A percentile compares a stretch with the other conserved stretches of the same genome.
Evolutionary conservation across 2,888 invertebrate species (phyloP).

Genomic region (Argyresthia albistria): DNA sequence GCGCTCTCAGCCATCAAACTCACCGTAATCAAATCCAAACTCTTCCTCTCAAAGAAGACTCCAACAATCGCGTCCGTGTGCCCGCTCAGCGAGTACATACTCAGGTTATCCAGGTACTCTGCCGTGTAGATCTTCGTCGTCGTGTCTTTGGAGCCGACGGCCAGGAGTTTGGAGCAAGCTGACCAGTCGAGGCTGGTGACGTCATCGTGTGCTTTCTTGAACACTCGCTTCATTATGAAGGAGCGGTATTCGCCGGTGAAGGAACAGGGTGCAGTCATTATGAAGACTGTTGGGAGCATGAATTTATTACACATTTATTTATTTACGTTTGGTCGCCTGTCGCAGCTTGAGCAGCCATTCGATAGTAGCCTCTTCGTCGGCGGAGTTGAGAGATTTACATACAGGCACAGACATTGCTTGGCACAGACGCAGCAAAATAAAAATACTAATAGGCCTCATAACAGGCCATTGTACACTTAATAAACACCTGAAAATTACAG

Average conservation of each 20-base stretch:
- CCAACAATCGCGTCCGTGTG: conserved; percentile 89
- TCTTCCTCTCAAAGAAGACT: conserved; percentile 90
- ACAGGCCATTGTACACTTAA: too few species aligned
- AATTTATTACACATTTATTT: background rate
- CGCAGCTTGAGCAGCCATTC: too few species aligned
- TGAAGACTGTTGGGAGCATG: conserved; percentile 69
- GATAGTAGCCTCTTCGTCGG: too few species aligned
- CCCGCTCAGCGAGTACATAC: conserved; percentile 82
- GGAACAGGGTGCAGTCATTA: conserved; percentile 89
- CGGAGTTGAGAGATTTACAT: too few species aligned
- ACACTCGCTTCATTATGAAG: conserved; percentile 87
- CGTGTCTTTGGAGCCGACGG: conserved; percentile 93
- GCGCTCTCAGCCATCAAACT: too few species aligned
- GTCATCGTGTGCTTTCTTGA: conserved; percentile 86
- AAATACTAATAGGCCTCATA: too few species aligned
- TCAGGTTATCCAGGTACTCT: conserved; percentile 82
- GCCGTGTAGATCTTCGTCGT: conserved; percentile 87
- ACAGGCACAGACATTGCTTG: too few species aligned
- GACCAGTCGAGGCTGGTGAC: conserved; percentile 95
- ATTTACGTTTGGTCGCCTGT: too few species aligned
- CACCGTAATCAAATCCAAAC: conserved; percentile 87
- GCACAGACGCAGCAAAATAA: too few species aligned
- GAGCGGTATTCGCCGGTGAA: conserved; percentile 89
- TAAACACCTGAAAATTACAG: too few species aligned
- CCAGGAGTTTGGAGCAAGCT: conserved; percentile 88